Conservation (phyloP, 2,797 vertebrate species). For the Acipenser ruthenus region DNA sequence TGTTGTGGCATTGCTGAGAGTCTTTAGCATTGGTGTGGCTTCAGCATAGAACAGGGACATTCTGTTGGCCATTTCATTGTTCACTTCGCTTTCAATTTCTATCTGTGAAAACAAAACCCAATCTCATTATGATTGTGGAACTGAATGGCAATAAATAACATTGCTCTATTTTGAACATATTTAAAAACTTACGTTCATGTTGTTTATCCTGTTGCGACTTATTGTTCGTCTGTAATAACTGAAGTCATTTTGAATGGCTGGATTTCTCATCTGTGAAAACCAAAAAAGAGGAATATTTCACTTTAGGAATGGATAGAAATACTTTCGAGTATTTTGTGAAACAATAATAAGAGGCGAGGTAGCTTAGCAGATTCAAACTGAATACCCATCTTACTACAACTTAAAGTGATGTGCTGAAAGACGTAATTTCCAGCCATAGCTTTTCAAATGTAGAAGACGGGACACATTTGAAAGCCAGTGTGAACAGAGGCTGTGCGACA, state of each 20-base stretch:
- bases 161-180: background rate
- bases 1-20: slow-evolving; percentile 88
- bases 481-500: no score
- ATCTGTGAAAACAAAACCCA: slow-evolving; percentile 55
- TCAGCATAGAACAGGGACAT: slow-evolving; percentile 98
- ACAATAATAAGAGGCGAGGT: no score
- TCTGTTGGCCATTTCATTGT: slow-evolving; percentile 97
- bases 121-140: background rate
- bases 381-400: background rate
- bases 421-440: background rate
- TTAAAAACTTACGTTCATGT: slow-evolving; percentile 82
- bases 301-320: background rate
- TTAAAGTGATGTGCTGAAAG: background rate
- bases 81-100: slow-evolving; percentile 94
- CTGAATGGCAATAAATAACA: background rate
- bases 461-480: no score
- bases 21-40: slow-evolving; percentile 96
- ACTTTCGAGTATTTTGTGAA: no score
- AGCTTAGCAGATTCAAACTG: background rate
- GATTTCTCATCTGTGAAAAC: slow-evolving; percentile 83
- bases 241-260: slow-evolving; percentile 96
- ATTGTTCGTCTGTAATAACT: slow-evolving; percentile 95
- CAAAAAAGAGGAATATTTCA: slow-evolving; percentile 15
- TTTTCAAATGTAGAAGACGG: no score
- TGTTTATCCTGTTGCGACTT: slow-evolving; percentile 92